Conservation (phyloP, 2,797 vertebrate species). For the Crenichthys baileyi region DNA sequence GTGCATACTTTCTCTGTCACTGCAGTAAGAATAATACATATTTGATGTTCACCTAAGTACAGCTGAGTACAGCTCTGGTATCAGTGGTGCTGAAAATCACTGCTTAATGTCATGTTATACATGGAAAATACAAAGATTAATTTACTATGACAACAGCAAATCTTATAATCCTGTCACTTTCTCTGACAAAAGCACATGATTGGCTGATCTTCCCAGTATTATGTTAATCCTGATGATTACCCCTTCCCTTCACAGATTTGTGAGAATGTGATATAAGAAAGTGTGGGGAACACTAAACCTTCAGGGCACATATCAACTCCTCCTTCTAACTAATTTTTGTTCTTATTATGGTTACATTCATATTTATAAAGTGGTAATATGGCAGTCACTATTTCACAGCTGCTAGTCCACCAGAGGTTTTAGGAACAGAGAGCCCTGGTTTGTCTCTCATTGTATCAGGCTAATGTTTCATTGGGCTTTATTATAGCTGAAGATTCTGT, state of each 20-base stretch:
- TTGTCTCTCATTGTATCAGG: slow-evolving; percentile 24
- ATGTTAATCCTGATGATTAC: slow-evolving; percentile 23
- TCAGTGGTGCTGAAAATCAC: slow-evolving; percentile 11
- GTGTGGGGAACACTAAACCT: slow-evolving; percentile 2
- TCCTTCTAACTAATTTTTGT: slow-evolving; percentile 1
- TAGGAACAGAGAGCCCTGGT: slow-evolving; percentile 47
- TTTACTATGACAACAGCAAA: slow-evolving; percentile 25
- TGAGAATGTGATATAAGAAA: slow-evolving; percentile 12
- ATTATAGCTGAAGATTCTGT: slow-evolving; percentile 43
- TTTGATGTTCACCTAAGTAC: slow-evolving; percentile 14
- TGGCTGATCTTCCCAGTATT: slow-evolving; percentile 29
- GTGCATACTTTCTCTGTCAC: slow-evolving; percentile 8
- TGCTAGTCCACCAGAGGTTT: slow-evolving; percentile 29
- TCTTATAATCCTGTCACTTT: slow-evolving; percentile 29
- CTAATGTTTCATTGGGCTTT: slow-evolving; percentile 58
- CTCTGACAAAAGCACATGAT: slow-evolving; percentile 16
- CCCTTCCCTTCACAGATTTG: slow-evolving; percentile 10
- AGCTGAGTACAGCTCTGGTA: slow-evolving; percentile 10
- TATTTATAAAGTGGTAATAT: slow-evolving; percentile 49
- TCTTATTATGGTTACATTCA: slow-evolving; percentile 31
- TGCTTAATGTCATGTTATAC: slow-evolving; percentile 18
- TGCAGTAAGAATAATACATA: slow-evolving; percentile 18
- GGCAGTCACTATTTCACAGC: slow-evolving; percentile 56
- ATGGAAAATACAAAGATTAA: slow-evolving; percentile 28
- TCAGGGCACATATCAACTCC: neutral